Percentiles rank a stretch among this genome's conserved stretches.
Conservation (phyloP, 2,113 vertebrate species). For the Gasterosteus aculeatus region DNA sequence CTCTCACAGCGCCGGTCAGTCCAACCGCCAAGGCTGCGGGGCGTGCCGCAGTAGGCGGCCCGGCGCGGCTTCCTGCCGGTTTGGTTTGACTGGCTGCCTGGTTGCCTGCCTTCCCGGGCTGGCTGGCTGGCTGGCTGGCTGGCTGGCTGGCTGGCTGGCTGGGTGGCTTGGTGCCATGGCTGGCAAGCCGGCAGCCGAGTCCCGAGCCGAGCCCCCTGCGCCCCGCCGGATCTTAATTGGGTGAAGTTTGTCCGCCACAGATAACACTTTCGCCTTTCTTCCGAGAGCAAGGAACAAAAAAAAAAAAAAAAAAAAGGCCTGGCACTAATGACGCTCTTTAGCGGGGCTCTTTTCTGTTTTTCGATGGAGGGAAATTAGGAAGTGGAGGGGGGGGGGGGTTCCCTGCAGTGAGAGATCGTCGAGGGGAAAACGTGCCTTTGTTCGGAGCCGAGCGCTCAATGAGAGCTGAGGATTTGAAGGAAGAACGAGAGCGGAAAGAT, state of each 20-base stretch:
- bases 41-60: slow-evolving; percentile 27
- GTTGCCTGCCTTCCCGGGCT: slow-evolving; percentile 43
- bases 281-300: slow-evolving; percentile 75
- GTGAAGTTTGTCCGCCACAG: slow-evolving; percentile 87
- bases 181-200: slow-evolving; percentile 72
- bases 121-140: slow-evolving; percentile 44
- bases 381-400: slow-evolving; percentile 62
- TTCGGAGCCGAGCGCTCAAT: slow-evolving; percentile 64
- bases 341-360: slow-evolving; percentile 80
- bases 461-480: slow-evolving; percentile 46
- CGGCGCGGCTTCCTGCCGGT: slow-evolving; percentile 34
- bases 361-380: slow-evolving; percentile 84
- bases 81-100: slow-evolving; percentile 42
- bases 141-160: slow-evolving; percentile 54
- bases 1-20: background rate
- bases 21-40: slow-evolving; percentile 26
- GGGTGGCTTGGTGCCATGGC: slow-evolving; percentile 62
- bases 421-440: slow-evolving; percentile 77
- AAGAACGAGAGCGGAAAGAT: slow-evolving; percentile 58
- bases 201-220: slow-evolving; percentile 75
- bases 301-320: slow-evolving; percentile 63
- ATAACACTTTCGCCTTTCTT: slow-evolving; percentile 86
- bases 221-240: slow-evolving; percentile 85
- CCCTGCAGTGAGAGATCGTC: slow-evolving; percentile 76
- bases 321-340: slow-evolving; percentile 85